A percentile compares a stretch with the other conserved stretches of the same genome.
Evolutionary conservation across 2,113 vertebrate species (phyloP).

Genomic region (Alouatta palliata): DNA sequence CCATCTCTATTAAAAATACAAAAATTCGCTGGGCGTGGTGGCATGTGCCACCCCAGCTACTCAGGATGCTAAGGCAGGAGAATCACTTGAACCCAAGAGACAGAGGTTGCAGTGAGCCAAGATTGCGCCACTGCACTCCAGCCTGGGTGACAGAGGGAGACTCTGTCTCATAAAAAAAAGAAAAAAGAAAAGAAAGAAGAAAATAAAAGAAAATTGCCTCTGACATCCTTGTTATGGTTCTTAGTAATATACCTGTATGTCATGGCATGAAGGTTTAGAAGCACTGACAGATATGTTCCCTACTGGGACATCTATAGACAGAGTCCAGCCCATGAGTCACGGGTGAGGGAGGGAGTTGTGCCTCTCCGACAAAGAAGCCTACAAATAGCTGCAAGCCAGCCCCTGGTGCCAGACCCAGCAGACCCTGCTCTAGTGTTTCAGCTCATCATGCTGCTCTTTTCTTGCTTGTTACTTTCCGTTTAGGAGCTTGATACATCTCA

Average conservation of each 20-base stretch:
- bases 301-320: too few species aligned
- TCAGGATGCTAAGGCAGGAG: too few species aligned
- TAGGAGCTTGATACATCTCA: not conserved
- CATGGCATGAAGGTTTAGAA: not conserved
- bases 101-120: too few species aligned
- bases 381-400: rapidly evolving
- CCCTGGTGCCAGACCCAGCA: rapidly evolving
- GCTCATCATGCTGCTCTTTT: not conserved
- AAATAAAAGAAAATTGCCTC: not conserved
- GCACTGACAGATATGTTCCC: not conserved
- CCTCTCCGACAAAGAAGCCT: not conserved
- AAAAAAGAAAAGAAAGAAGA: too few species aligned
- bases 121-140: too few species aligned
- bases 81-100: too few species aligned
- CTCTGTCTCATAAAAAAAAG: too few species aligned
- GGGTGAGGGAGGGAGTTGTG: rapidly evolving
- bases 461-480: not conserved
- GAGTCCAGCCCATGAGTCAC: not conserved
- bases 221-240: not conserved
- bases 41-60: too few species aligned
- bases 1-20: too few species aligned
- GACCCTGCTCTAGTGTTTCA: not conserved
- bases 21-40: too few species aligned
- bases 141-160: too few species aligned
- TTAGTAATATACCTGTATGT: not conserved